Conservation (phyloP, 1,140 invertebrate species). For the Macrotrachela quadricornifera region DNA sequence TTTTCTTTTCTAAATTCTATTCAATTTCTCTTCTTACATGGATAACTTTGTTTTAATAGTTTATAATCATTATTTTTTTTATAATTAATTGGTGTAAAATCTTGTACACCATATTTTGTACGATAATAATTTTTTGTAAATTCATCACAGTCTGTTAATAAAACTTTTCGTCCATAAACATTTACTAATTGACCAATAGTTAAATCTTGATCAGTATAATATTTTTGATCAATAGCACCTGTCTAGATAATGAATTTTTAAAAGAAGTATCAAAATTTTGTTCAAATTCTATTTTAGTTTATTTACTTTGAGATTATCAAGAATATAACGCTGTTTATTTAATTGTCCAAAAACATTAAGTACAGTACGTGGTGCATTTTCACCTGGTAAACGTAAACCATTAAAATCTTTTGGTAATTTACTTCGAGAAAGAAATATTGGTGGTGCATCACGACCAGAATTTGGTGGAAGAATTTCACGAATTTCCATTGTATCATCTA, state of each 20-base stretch:
- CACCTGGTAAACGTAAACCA: slow-evolving; percentile 30
- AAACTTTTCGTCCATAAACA: slow-evolving; percentile 23
- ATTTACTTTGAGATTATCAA: slow-evolving; percentile 27
- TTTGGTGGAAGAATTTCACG: not conserved
- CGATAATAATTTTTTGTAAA: slow-evolving; percentile 34
- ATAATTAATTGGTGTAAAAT: not conserved
- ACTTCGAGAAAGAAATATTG: not conserved
- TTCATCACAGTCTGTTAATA: slow-evolving; percentile 26
- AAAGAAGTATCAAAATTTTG: not conserved
- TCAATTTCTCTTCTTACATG: slow-evolving; percentile 7
- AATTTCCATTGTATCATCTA: not conserved
- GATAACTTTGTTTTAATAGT: slow-evolving; percentile 9
- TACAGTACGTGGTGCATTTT: slow-evolving; percentile 37
- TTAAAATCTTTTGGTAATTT: not conserved
- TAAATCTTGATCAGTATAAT: slow-evolving; percentile 50
- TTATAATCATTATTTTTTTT: too few relatives aligned
- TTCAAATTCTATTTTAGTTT: not conserved
- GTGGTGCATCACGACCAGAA: not conserved
- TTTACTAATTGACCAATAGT: slow-evolving; percentile 32
- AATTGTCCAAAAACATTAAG: slow-evolving; percentile 46
- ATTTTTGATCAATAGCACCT: slow-evolving; percentile 29
- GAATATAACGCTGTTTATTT: slow-evolving; percentile 38
- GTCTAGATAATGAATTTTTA: slow-evolving; percentile 18
- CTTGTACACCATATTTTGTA: slow-evolving; percentile 22
- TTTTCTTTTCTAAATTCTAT: too few relatives aligned